These are phyloP conservation scores for Ptychoptera contaminata DNA, from an alignment of 2,888 invertebrate species.

Conservation along the genomic window DNA sequence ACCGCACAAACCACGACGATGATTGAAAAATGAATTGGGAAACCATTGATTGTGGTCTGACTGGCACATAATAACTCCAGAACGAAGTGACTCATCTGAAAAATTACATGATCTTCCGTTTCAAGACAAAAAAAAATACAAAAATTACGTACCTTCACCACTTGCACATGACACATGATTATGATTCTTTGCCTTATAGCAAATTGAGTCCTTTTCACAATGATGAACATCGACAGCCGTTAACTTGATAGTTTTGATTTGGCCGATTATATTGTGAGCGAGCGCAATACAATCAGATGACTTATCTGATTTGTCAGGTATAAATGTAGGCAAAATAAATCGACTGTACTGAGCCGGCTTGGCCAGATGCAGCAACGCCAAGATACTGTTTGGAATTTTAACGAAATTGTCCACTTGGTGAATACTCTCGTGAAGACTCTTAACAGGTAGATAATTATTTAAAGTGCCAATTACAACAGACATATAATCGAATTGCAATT, in stretches of 20 bases:
- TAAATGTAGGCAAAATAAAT: conserved; percentile 47
- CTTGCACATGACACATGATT: not conserved
- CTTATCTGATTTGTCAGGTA: conserved; percentile 24
- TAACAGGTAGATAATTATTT: conserved; percentile 37
- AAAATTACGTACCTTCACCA: not conserved
- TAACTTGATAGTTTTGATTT: conserved; percentile 35
- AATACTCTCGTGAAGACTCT: conserved; percentile 56
- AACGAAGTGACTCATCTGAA: conserved; percentile 34
- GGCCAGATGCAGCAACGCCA: conserved; percentile 45
- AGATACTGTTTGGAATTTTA: conserved; percentile 39
- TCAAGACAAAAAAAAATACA: too few species aligned
- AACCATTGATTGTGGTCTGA: conserved; percentile 47
- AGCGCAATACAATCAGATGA: conserved; percentile 44
- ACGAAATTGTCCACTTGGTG: conserved; percentile 42
- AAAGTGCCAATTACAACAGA: conserved; percentile 52
- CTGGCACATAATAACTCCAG: conserved; percentile 53
- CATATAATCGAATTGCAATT: conserved; percentile 40
- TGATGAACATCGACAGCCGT: conserved; percentile 25
- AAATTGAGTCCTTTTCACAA: conserved; percentile 37
- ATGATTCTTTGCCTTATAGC: conserved; percentile 31
- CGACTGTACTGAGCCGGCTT: conserved; percentile 40
- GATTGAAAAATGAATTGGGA: conserved; percentile 49
- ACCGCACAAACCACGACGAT: conserved; percentile 34
- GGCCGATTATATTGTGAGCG: conserved; percentile 37
- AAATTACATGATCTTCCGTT: too few species aligned